Base-by-base conservation (phyloP, 2,113 vertebrate genomes). In the Cnemophilus loriae region DNA sequence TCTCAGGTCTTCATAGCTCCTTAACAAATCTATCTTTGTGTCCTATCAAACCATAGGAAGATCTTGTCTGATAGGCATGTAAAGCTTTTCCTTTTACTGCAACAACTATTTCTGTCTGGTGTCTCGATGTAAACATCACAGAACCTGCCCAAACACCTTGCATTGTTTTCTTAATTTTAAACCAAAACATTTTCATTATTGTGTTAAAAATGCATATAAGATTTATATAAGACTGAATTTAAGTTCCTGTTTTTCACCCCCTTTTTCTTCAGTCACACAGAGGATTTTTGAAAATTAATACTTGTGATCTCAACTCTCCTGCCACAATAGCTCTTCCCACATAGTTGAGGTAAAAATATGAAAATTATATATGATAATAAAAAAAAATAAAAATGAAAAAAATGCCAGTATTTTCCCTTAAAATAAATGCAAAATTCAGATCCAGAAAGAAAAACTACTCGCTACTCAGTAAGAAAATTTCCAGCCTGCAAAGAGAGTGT, bases 391-490 rank as follows among this genome's bases (percentile, higher is more conserved):
- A n/a, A n/a, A n/a, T n/a, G n/a, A n/a, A n/a, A 15, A 88, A 65
- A 68, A 28, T 9, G 7, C 1, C 33, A 44, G 6, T 79, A 76
- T 85, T 91, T 91, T 49, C 49, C n/a, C n/a, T 90, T 53, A 55
- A 94, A 89, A 78, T 63, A 70, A 89, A 81, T 8, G 32, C 4
- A 53, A 81, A 94, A 87, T 68, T 83, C 84, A 83, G 46, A 69
- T 27, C 16, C 65, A 30, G 22, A 46, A 53, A 87, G 33, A 85
- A 85, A 89, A 90, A 56, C 30, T 82, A 23, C 8, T 53, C 50
- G 39, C 26, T 61, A 32, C 37, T 28, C 37, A 28, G 23, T 65
- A 75, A 30, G 30, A 30, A 73, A 69, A 87, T 85, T 91, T 76
- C 44, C 57, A 90, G 35, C 22, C 53, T 91, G 75, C 15, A 90